Percentiles rank a stretch among this genome's conserved stretches.
These are phyloP conservation scores for Lagocephalus sceleratus DNA, from an alignment of 2,797 vertebrate genomes.

Conservation along the genomic window DNA sequence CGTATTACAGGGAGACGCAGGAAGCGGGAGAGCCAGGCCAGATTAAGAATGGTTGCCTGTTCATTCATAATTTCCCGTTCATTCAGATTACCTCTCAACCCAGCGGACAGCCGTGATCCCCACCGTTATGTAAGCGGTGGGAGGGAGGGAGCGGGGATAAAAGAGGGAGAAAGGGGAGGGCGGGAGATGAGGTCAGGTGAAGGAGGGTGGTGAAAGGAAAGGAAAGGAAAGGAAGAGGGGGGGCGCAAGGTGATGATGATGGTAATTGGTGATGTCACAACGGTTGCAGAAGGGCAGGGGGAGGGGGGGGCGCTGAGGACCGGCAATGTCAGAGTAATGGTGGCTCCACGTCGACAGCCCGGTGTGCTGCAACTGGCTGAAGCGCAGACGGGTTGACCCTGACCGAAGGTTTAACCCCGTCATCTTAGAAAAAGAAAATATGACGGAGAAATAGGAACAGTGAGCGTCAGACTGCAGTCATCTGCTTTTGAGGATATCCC, in stretches of 20 bases:
- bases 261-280: slow-evolving; percentile 31
- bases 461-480: too few species aligned
- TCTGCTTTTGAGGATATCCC: too few species aligned
- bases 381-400: too few species aligned
- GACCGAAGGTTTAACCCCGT: too few species aligned
- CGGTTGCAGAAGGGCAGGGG: slow-evolving; percentile 7
- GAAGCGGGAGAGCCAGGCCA: slow-evolving; percentile 10
- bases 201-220: slow-evolving; percentile 8
- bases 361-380: too few species aligned
- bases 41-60: slow-evolving; percentile 68
- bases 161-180: neutral
- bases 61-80: slow-evolving; percentile 68
- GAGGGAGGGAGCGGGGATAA: slow-evolving; percentile 2
- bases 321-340: neutral
- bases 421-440: too few species aligned
- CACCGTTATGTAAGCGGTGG: slow-evolving; percentile 29
- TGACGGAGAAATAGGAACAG: too few species aligned
- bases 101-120: slow-evolving; percentile 17
- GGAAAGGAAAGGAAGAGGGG: slow-evolving; percentile 2
- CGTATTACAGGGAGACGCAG: neutral
- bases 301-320: slow-evolving; percentile 3
- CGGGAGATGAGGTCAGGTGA: slow-evolving; percentile 35
- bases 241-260: neutral
- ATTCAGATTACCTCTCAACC: slow-evolving; percentile 48
- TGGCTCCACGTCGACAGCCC: neutral